Evolutionary conservation across 1,140 invertebrate species (phyloP).

Genomic region (Oncopeltus fasciatus): DNA sequence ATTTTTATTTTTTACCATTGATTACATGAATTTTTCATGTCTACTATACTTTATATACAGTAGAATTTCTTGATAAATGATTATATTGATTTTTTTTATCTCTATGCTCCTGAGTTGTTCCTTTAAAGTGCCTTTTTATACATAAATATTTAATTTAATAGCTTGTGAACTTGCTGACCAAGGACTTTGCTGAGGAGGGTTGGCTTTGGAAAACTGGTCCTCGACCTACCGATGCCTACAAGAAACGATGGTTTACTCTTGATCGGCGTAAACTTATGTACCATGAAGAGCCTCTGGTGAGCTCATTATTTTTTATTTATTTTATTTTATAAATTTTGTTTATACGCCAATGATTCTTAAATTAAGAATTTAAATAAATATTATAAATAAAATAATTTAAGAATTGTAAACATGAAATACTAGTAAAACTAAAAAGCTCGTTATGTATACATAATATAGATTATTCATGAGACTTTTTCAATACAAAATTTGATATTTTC

Average conservation of each 20-base stretch:
- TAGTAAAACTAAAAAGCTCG: too few relatives aligned
- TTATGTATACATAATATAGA: too few relatives aligned
- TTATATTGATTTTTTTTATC: not conserved
- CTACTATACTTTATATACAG: not conserved
- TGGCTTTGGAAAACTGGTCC: conserved; percentile 84
- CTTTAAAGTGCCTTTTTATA: not conserved
- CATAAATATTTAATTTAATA: conserved; percentile 23
- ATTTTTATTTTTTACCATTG: too few relatives aligned
- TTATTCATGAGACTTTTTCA: too few relatives aligned
- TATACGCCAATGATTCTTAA: too few relatives aligned
- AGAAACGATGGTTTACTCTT: conserved; percentile 76
- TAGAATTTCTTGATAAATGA: not conserved
- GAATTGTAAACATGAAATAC: too few relatives aligned
- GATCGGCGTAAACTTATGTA: conserved; percentile 83
- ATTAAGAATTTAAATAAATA: too few relatives aligned
- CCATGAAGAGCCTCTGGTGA: conserved; percentile 65
- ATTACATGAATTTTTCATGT: not conserved
- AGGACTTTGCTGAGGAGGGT: conserved; percentile 70
- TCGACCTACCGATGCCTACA: conserved; percentile 57
- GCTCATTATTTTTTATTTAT: too few relatives aligned
- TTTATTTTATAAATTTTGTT: too few relatives aligned
- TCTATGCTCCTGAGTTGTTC: not conserved
- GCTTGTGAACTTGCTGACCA: conserved; percentile 53
- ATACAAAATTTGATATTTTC: too few relatives aligned
- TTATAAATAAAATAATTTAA: too few relatives aligned